These are phyloP conservation scores for Trididemnum clinides DNA, from an alignment of 23 tunicate species.

Conservation along the genomic window DNA sequence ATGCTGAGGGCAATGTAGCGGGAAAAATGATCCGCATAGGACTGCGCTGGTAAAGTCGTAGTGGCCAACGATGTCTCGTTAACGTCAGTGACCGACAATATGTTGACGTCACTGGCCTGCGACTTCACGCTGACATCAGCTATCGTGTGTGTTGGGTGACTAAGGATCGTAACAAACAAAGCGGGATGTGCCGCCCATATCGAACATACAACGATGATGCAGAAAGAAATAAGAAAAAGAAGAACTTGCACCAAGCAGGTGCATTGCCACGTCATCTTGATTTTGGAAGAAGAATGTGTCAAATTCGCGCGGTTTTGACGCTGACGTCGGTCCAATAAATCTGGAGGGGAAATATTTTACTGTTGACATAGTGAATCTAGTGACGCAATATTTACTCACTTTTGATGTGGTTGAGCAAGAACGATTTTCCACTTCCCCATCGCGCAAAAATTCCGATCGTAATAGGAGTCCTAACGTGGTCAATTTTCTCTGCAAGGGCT, in stretches of 20 bases:
- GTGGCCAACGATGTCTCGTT: neutral
- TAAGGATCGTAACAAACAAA: neutral
- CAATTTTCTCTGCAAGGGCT: constrained; percentile 77
- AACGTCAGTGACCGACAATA: neutral
- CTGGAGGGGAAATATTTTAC: too few species aligned
- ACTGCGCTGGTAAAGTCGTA: neutral
- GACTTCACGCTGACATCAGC: neutral
- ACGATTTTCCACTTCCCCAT: constrained; percentile 97
- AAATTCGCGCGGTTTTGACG: neutral
- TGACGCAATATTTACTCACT: too few species aligned
- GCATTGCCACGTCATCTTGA: neutral
- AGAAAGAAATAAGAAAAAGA: neutral
- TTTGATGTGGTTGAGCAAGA: constrained; percentile 62
- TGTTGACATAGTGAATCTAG: too few species aligned
- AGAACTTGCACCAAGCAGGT: neutral
- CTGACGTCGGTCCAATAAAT: constrained; percentile 30
- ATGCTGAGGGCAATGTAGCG: constrained; percentile 3
- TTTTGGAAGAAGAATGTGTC: too few species aligned
- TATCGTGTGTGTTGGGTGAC: neutral
- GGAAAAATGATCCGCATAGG: neutral
- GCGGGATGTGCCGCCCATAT: constrained; percentile 23
- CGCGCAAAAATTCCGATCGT: constrained; percentile 83
- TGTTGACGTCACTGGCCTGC: neutral
- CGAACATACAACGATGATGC: neutral
- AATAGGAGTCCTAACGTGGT: constrained; percentile 68